A percentile compares a stretch with the other conserved stretches of the same genome.
Evolutionary conservation across 2,888 invertebrate species (phyloP).

Genomic region (Mactromeris polynyma): DNA sequence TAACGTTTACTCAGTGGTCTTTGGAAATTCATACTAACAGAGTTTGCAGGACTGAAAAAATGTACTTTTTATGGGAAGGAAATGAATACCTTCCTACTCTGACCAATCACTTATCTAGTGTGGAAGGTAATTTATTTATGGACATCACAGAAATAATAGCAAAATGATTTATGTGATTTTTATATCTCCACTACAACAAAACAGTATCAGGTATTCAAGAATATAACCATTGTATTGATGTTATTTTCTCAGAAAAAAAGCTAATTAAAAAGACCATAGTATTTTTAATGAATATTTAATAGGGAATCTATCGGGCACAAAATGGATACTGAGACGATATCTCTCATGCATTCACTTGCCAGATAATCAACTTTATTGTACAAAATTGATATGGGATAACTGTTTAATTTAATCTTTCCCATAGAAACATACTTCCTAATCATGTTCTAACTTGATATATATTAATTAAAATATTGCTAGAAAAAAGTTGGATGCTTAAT

Average conservation of each 20-base stretch:
- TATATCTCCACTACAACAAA: background rate
- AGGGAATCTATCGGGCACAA: background rate
- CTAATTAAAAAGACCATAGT: background rate
- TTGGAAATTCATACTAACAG: no score
- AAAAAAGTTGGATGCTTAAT: background rate
- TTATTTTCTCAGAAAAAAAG: background rate
- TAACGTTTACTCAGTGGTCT: no score
- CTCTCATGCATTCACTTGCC: background rate
- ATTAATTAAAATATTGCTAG: background rate
- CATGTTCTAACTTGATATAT: background rate
- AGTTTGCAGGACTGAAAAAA: background rate
- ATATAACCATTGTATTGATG: background rate
- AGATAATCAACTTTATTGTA: background rate
- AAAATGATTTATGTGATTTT: conserved; percentile 11
- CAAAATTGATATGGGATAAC: background rate
- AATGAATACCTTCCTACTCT: background rate
- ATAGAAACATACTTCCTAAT: background rate
- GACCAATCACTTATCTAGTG: background rate
- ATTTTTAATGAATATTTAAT: conserved; percentile 9
- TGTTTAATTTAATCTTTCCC: no score
- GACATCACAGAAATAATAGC: background rate
- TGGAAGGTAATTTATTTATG: background rate
- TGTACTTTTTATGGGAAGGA: background rate
- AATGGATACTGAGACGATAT: background rate
- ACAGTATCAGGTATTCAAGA: background rate